Evolutionary conservation across 2,888 invertebrate genomes (phyloP).

Genomic region (Apotomis capreana): DNA sequence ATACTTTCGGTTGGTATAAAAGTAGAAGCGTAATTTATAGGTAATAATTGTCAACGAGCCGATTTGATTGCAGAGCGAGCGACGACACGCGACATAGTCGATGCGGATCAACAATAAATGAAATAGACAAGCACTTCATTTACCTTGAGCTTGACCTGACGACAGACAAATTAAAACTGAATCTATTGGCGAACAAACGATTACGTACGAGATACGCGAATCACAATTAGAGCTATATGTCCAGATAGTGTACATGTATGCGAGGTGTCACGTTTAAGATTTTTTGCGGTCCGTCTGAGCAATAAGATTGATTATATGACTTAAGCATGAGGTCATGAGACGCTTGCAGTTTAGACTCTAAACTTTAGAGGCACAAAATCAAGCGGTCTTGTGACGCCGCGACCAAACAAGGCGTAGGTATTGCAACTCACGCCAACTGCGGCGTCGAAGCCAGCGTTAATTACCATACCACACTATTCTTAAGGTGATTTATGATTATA

Average conservation of each 20-base stretch:
- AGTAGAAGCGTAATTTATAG: constrained; percentile 28
- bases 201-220: constrained; percentile 55
- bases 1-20: background rate
- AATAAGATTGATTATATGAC: constrained; percentile 2
- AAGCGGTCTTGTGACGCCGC: constrained; percentile 52
- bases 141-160: constrained; percentile 46
- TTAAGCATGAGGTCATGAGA: background rate
- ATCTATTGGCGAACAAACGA: constrained; percentile 53
- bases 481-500: constrained; percentile 48
- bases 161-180: constrained; percentile 45
- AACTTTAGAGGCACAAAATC: constrained; percentile 44
- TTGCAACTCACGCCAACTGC: constrained; percentile 52
- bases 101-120: constrained; percentile 20
- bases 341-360: constrained; percentile 7
- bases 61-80: constrained; percentile 17
- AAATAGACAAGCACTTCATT: constrained; percentile 29
- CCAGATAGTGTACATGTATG: background rate
- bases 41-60: constrained; percentile 18
- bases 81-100: constrained; percentile 18
- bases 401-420: constrained; percentile 49
- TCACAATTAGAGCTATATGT: constrained; percentile 47
- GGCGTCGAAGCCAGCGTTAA: constrained; percentile 54
- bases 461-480: constrained; percentile 51
- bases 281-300: constrained; percentile 12
- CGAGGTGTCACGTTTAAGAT: constrained; percentile 4